Base-by-base conservation (phyloP, 2,113 vertebrate species). In the Eidolon helvum region DNA sequence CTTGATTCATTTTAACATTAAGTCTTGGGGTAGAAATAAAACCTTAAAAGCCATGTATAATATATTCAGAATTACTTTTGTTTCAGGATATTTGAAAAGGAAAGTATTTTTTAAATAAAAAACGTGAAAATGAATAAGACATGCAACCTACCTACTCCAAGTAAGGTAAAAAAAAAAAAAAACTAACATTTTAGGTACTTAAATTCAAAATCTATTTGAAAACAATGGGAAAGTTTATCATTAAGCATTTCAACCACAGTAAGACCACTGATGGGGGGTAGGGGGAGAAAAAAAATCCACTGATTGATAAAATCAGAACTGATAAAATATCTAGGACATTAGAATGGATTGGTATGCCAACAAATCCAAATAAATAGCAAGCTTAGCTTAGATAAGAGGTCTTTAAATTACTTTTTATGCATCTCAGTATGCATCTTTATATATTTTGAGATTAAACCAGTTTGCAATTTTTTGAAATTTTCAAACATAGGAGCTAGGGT, bases 1-100 rank as follows among this genome's bases (percentile, higher is more conserved):
- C 59, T 68, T 85, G 71, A 75, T 55, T 89, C 71, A 59, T 92
- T 92, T 91, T 72, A 30, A 94, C 97, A 95, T 71, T 75, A 93
- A 86, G 92, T 87, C 30, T 65, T 43, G 33, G 12, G 26, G 7
- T 66, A 8, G 66, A 72, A 40, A 78, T 84, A 92, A 93, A 87
- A 33, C 90, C 75, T 91, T 66, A 35, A 68, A 87, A 95, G 28
- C 22, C 21, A 61, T 66, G 22, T 38, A 69, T 74, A 88, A 77
- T 68, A 71, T 55, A 84, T 55, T 87, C 61, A 85, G 86, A 82
- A 68, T 90, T 72, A 48, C 8, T 88, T 94, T 43, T 71, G 28
- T 40, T 48, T 92, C 48, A 53, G 21, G 19, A 59, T 65, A 72
- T 68, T 68, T 91, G 50, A 69, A 79, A 75, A 16, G 15, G 35